A percentile compares a stretch with the other conserved stretches of the same genome.
These are phyloP conservation scores for Anseranas semipalmata DNA, from an alignment of 2,113 vertebrate species.

Conservation along the genomic window DNA sequence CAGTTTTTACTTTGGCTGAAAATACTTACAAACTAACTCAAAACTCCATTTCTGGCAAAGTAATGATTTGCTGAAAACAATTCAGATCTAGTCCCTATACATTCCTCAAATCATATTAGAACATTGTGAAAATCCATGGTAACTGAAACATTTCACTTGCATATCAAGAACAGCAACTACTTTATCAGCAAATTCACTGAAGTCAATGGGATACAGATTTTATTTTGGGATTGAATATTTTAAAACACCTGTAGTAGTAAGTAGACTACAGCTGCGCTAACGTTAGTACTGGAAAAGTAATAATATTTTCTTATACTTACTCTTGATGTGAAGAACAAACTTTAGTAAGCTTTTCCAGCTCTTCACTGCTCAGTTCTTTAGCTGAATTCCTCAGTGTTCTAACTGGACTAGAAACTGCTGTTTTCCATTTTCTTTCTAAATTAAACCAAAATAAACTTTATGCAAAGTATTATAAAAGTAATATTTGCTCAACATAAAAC, in stretches of 20 bases:
- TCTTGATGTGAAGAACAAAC: slow-evolving; percentile 91
- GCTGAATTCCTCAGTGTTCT: slow-evolving; percentile 56
- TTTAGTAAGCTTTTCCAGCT: slow-evolving; percentile 84
- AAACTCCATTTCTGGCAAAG: background rate
- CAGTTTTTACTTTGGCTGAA: background rate
- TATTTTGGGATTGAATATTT: background rate
- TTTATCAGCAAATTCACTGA: background rate
- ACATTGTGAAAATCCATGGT: background rate
- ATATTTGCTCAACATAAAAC: background rate
- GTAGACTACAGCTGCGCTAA: background rate
- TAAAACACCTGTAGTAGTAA: background rate
- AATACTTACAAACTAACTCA: background rate
- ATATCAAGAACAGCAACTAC: background rate
- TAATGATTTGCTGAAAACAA: background rate
- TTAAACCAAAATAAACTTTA: slow-evolving; percentile 54
- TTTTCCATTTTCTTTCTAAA: slow-evolving; percentile 87
- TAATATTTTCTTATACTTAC: slow-evolving; percentile 77
- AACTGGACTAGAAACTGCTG: slow-evolving; percentile 54
- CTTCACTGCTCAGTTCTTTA: slow-evolving; percentile 76
- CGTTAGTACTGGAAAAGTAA: background rate
- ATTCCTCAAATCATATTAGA: background rate
- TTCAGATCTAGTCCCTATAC: background rate
- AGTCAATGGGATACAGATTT: background rate
- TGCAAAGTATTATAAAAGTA: background rate
- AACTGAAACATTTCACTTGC: background rate